phyloP scores from a whole-genome alignment of 2,888 invertebrate species.

The Leuctra nigra region DNA sequence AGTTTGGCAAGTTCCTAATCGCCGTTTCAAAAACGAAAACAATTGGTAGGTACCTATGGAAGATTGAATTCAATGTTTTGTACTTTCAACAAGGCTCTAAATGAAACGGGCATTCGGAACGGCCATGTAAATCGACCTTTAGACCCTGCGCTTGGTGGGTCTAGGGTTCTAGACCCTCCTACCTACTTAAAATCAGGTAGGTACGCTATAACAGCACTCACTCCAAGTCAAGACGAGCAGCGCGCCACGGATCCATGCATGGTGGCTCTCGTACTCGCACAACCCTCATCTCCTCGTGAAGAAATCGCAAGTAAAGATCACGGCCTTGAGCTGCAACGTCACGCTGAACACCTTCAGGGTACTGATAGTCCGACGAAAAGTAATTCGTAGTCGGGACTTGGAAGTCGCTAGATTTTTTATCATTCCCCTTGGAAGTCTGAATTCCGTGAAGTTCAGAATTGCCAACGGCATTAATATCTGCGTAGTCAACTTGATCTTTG shows the following conservation, averaged over 20 bases:
- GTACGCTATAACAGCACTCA: neutral
- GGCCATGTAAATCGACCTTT: too few relatives aligned
- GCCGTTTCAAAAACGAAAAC: too few relatives aligned
- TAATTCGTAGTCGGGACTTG: neutral
- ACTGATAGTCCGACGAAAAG: neutral
- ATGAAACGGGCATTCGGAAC: too few relatives aligned
- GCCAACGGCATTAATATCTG: neutral
- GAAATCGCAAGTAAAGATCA: constrained; percentile 13
- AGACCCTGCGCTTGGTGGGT: too few relatives aligned
- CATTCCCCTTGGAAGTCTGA: neutral
- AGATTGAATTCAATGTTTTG: too few relatives aligned
- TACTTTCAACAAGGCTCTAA: too few relatives aligned
- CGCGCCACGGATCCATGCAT: constrained; percentile 6
- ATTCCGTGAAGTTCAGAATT: neutral
- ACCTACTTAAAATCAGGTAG: too few relatives aligned
- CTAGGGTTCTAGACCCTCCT: too few relatives aligned
- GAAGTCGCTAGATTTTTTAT: too few relatives aligned
- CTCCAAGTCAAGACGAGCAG: neutral
- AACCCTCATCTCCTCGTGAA: constrained; percentile 8
- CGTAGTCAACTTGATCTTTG: neutral
- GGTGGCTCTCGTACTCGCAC: constrained; percentile 1
- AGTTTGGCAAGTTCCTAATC: too few relatives aligned
- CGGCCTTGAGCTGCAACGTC: neutral
- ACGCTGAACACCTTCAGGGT: neutral
- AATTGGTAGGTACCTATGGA: too few relatives aligned